phyloP scores from a whole-genome alignment of 2,113 vertebrate species.

The Sinocyclocheilus maitianheensis region DNA sequence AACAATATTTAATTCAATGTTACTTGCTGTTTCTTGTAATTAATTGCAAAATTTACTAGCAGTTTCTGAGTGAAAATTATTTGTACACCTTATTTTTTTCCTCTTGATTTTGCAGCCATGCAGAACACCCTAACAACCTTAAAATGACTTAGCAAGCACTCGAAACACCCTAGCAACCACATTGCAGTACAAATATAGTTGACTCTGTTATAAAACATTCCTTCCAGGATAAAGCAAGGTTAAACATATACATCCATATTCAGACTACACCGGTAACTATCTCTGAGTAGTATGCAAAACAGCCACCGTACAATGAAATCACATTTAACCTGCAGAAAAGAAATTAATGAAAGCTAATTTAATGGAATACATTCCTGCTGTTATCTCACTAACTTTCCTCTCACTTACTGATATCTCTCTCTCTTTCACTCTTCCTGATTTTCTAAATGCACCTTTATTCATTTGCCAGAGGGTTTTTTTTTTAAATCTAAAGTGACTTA shows the following conservation, averaged over 20 bases:
- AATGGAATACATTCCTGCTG: not conserved
- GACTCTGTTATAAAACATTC: not conserved
- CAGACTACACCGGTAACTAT: constrained; percentile 8
- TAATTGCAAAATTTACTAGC: too few relatives aligned
- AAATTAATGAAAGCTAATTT: constrained; percentile 30
- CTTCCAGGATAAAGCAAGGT: not conserved
- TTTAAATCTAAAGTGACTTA: constrained; percentile 18
- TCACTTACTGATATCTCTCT: not conserved
- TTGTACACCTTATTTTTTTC: not conserved
- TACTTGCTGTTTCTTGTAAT: too few relatives aligned
- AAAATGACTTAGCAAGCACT: too few relatives aligned
- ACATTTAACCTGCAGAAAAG: constrained; percentile 15
- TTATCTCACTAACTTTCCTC: not conserved
- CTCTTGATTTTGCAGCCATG: not conserved
- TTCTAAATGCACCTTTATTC: constrained; percentile 10
- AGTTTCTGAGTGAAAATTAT: too few relatives aligned
- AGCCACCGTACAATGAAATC: not conserved
- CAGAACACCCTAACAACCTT: too few relatives aligned
- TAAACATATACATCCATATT: not conserved
- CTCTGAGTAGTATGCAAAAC: not conserved
- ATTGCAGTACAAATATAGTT: not conserved
- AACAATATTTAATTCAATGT: too few relatives aligned
- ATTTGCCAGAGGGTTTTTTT: not conserved
- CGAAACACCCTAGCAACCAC: not conserved
- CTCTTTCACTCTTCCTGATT: not conserved